phyloP scores from a whole-genome alignment of 2,888 invertebrate genomes.

The Drosophila pseudotalamancana region DNA sequence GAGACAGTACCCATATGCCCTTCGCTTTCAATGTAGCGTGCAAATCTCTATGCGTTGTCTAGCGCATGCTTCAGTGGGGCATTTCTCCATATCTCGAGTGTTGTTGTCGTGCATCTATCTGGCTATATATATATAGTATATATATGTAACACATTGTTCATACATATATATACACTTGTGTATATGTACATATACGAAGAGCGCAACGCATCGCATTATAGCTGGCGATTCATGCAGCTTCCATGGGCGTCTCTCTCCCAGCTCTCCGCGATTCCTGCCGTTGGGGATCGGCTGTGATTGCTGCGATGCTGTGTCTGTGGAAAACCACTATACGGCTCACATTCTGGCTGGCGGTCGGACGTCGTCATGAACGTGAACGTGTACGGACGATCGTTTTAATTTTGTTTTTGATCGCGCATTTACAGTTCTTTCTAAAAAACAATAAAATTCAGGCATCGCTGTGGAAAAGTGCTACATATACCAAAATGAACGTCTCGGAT shows the following conservation, averaged over 20 bases:
- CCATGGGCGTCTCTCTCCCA: constrained; percentile 12
- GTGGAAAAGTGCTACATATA: constrained; percentile 71
- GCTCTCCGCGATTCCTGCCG: constrained; percentile 13
- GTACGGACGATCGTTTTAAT: constrained; percentile 59
- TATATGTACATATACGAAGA: constrained; percentile 14
- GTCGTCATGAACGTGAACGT: constrained; percentile 27
- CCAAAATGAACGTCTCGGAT: constrained; percentile 48
- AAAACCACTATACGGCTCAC: constrained; percentile 78
- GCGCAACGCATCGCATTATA: constrained; percentile 80
- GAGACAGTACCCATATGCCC: constrained; percentile 14
- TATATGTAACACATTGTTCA: constrained; percentile 15
- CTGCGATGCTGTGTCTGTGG: constrained; percentile 42
- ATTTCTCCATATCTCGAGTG: constrained; percentile 62
- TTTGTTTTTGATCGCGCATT: constrained; percentile 74
- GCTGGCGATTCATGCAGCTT: constrained; percentile 62
- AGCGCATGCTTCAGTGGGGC: constrained; percentile 60
- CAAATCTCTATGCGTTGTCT: constrained; percentile 46
- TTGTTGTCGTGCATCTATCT: constrained; percentile 54
- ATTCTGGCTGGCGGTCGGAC: constrained; percentile 36
- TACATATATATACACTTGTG: constrained; percentile 12
- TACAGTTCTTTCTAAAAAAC: constrained; percentile 82
- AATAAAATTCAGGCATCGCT: constrained; percentile 72
- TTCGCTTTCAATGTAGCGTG: constrained; percentile 16
- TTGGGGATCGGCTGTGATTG: constrained; percentile 15
- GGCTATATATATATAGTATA: constrained; percentile 24